phyloP scores from a whole-genome alignment of 2,888 invertebrate species.

The Lymantria monacha region DNA sequence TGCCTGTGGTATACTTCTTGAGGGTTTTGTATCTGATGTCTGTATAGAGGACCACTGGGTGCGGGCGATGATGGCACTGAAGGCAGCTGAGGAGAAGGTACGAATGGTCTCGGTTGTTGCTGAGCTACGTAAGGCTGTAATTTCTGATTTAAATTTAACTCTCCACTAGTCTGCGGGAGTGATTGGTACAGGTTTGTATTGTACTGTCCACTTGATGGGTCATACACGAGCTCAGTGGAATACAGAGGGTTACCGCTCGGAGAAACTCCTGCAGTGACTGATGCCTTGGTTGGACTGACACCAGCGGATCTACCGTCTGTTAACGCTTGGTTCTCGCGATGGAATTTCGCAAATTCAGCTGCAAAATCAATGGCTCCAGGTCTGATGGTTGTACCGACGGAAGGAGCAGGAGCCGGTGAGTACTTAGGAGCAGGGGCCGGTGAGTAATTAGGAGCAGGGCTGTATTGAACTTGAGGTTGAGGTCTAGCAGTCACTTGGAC shows the following conservation, averaged over 20 bases:
- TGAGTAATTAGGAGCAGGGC: conserved; percentile 68
- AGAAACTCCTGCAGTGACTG: conserved; percentile 49
- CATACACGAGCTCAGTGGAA: conserved; percentile 89
- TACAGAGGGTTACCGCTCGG: conserved; percentile 85
- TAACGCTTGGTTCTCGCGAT: conserved; percentile 84
- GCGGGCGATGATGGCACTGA: conserved; percentile 58
- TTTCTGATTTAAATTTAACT: conserved; percentile 87
- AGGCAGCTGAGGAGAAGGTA: conserved; percentile 83
- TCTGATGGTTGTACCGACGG: conserved; percentile 48
- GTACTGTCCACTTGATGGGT: conserved; percentile 89
- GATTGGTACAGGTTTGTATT: conserved; percentile 90
- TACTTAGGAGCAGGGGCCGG: conserved; percentile 61
- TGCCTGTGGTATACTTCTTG: conserved; percentile 83
- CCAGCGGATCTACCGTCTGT: conserved; percentile 72
- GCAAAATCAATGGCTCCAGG: conserved; percentile 84
- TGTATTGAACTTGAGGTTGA: conserved; percentile 76
- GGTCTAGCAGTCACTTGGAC: conserved; percentile 82
- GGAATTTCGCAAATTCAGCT: conserved; percentile 88
- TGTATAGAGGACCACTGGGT: conserved; percentile 72
- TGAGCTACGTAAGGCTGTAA: conserved; percentile 88
- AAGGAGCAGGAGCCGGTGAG: conserved; percentile 59
- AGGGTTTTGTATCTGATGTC: conserved; percentile 70
- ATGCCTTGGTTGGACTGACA: conserved; percentile 62
- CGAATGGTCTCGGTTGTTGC: conserved; percentile 75
- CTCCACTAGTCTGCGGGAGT: conserved; percentile 87